Base-by-base conservation (phyloP, 2,888 invertebrate genomes). In the Zeuzera pyrina region DNA sequence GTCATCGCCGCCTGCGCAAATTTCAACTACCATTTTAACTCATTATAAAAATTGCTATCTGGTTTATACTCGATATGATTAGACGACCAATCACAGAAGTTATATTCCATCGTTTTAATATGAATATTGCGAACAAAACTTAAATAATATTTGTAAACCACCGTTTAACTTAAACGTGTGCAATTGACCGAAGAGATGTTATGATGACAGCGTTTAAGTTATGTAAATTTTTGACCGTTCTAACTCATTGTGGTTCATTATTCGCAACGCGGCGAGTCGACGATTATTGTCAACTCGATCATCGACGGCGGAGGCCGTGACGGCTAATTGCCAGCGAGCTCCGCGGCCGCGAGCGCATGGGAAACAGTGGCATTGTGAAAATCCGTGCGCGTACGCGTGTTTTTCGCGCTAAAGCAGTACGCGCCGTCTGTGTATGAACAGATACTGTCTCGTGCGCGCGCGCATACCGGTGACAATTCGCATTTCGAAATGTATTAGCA, bases 361-460 rank as follows among this genome's bases (percentile, higher is more conserved):
- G 55, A 57, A 65, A 60, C 73, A 79, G 76, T 77, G 73, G 66
- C 71, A 57, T 59, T 57, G 72, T 63, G 73, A 62, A 64, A 66
- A 69, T 60, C 60, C 56, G 41, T 58, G 65, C 66, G 78, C 63
- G 61, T 54, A 58, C 77, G 73, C 79, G 79, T 68, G 66, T 72
- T 58, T 55, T 62, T 58, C 55, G 61, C 59, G 51, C 43, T 31
- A 14, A 11, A 39, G 42, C 43, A 39, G 54, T n/a, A n/a, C 53
- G 47, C 51, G 41, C 45, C 29, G 13, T 22, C 12, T 44, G 45
- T 49, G 51, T 54, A 43, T 54, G 53, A 47, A 49, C 27, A 30
- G 21, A 30, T 15, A 13, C 23, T 34, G 33, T 23, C 30, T 32
- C 29, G 22, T 15, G 36, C 28, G 47, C 42, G 50, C 45, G 51